phyloP scores from a whole-genome alignment of 2,797 vertebrate genomes.

The Gallinago nigripennis region DNA sequence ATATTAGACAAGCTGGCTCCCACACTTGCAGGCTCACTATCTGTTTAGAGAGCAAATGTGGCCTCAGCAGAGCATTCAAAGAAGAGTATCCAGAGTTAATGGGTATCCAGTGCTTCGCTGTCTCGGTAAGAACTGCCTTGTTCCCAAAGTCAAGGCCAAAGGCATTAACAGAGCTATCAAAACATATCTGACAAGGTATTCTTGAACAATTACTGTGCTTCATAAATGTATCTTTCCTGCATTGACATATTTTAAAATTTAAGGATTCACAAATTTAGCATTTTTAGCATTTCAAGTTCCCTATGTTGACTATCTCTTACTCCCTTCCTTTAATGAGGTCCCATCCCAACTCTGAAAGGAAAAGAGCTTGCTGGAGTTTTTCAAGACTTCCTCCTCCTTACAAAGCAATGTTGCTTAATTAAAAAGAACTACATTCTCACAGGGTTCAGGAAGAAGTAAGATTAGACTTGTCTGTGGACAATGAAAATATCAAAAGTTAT shows the following conservation, averaged over 20 bases:
- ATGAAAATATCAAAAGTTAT: neutral
- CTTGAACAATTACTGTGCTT: neutral
- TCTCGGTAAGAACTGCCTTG: neutral
- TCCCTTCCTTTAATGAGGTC: neutral
- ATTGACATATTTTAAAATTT: neutral
- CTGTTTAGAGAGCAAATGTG: neutral
- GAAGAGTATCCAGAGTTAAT: neutral
- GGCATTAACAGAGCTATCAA: neutral
- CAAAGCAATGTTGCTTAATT: neutral
- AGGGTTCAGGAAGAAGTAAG: neutral
- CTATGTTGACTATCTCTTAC: neutral
- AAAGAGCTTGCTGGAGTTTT: neutral
- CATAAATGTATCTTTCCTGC: neutral
- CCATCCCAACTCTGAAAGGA: neutral
- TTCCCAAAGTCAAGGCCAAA: neutral
- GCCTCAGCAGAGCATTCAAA: neutral
- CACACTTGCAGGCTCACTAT: neutral
- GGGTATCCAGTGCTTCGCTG: neutral
- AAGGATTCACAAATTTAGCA: neutral
- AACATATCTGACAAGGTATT: neutral
- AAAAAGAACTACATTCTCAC: neutral
- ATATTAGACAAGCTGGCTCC: neutral
- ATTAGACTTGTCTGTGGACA: neutral
- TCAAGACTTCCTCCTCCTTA: neutral
- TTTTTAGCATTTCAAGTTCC: neutral